Evolutionary conservation across 2,797 vertebrate species (phyloP).

Genomic region (Chelon labrosus): DNA sequence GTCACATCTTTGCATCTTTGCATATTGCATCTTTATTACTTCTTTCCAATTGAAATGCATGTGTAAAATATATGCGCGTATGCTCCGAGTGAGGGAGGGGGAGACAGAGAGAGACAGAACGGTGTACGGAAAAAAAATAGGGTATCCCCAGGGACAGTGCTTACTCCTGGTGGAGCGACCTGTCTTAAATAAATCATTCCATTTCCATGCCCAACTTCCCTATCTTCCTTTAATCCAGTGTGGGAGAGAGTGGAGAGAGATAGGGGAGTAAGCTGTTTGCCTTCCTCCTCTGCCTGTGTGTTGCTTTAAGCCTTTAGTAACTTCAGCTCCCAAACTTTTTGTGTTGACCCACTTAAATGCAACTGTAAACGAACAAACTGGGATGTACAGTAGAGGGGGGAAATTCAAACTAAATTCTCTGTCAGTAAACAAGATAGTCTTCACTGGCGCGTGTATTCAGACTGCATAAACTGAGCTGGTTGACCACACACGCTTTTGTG

Average conservation of each 20-base stretch:
- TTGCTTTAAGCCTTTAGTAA: slow-evolving; percentile 82
- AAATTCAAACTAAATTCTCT: slow-evolving; percentile 20
- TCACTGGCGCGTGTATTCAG: not conserved
- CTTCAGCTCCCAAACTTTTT: slow-evolving; percentile 75
- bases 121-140: slow-evolving; percentile 70
- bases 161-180: slow-evolving; percentile 75
- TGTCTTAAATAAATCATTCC: slow-evolving; percentile 84
- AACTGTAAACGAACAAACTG: slow-evolving; percentile 75
- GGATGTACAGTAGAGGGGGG: slow-evolving; percentile 64
- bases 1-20: slow-evolving; percentile 20
- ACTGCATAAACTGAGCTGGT: slow-evolving; percentile 12
- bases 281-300: slow-evolving; percentile 75
- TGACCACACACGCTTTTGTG: slow-evolving; percentile 9
- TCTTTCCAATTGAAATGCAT: slow-evolving; percentile 48
- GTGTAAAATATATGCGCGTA: slow-evolving; percentile 49
- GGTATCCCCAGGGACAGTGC: slow-evolving; percentile 72
- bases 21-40: slow-evolving; percentile 48
- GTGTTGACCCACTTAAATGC: slow-evolving; percentile 81
- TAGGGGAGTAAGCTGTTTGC: slow-evolving; percentile 82
- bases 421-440: slow-evolving; percentile 52
- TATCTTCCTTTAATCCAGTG: slow-evolving; percentile 82
- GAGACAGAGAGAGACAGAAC: slow-evolving; percentile 30
- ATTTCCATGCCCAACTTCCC: slow-evolving; percentile 78
- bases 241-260: slow-evolving; percentile 80
- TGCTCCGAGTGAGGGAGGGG: slow-evolving; percentile 31